Evolutionary conservation across 2,797 vertebrate genomes (phyloP).

Genomic region (Hozukius guyotensis): DNA sequence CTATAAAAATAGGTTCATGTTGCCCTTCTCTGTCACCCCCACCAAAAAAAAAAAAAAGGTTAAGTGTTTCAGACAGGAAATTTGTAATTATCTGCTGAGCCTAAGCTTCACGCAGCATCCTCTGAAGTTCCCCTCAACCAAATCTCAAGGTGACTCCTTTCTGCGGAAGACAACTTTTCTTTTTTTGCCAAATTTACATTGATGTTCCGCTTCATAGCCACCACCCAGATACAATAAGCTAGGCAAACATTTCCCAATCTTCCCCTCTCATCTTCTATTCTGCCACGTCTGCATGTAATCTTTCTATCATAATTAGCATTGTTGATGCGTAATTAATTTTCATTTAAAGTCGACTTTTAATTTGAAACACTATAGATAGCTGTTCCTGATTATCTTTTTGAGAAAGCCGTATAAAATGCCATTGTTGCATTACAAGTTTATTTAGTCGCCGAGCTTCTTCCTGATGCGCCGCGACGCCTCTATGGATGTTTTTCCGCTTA

Average conservation of each 20-base stretch:
- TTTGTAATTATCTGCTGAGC: constrained; percentile 71
- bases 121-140: constrained; percentile 59
- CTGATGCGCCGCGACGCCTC: constrained; percentile 32
- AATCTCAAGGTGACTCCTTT: constrained; percentile 75
- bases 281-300: constrained; percentile 68
- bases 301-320: constrained; percentile 74
- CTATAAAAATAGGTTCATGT: background rate
- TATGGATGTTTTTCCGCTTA: constrained; percentile 37
- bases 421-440: constrained; percentile 56
- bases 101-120: constrained; percentile 61
- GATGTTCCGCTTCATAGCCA: constrained; percentile 70
- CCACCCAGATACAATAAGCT: constrained; percentile 67
- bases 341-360: constrained; percentile 76
- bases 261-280: constrained; percentile 61
- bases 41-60: constrained; percentile 41
- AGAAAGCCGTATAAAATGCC: constrained; percentile 40
- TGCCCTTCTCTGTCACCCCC: background rate
- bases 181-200: constrained; percentile 66
- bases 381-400: constrained; percentile 52
- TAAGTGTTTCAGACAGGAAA: constrained; percentile 65
- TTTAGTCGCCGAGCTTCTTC: constrained; percentile 35
- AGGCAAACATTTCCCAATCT: constrained; percentile 58
- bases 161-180: constrained; percentile 46
- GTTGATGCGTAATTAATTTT: constrained; percentile 81
- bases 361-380: constrained; percentile 65